phyloP scores from a whole-genome alignment of 2,113 vertebrate species.

The Ursus arctos region DNA sequence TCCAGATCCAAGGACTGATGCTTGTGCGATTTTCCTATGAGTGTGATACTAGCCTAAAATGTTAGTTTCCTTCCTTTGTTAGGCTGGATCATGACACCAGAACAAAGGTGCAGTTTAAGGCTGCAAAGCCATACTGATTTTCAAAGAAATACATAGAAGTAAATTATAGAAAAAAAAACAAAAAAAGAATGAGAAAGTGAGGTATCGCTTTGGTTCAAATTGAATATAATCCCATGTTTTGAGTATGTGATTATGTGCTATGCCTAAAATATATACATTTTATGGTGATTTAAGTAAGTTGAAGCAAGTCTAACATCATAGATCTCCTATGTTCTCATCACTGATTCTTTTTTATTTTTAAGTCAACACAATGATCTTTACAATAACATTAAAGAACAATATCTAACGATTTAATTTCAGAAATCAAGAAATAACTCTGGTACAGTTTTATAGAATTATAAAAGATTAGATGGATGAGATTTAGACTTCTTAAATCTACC shows the following conservation, averaged over 20 bases:
- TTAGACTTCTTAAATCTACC: neutral
- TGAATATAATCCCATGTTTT: neutral
- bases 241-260: neutral
- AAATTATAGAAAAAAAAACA: neutral
- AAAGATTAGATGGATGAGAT: neutral
- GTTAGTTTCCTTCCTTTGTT: neutral
- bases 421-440: conserved; percentile 25
- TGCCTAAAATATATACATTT: neutral
- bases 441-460: neutral
- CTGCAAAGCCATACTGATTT: neutral
- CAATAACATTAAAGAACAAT: neutral
- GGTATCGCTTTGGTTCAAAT: neutral
- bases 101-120: neutral
- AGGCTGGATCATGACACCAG: neutral
- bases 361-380: neutral
- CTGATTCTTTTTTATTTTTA: neutral
- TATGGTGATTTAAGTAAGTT: neutral
- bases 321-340: neutral
- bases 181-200: neutral
- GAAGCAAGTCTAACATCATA: neutral
- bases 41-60: neutral
- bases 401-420: neutral
- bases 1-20: neutral
- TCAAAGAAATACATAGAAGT: neutral
- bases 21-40: neutral